Base-by-base conservation (phyloP, 2,797 vertebrate genomes). In the Labeo calbasu region DNA sequence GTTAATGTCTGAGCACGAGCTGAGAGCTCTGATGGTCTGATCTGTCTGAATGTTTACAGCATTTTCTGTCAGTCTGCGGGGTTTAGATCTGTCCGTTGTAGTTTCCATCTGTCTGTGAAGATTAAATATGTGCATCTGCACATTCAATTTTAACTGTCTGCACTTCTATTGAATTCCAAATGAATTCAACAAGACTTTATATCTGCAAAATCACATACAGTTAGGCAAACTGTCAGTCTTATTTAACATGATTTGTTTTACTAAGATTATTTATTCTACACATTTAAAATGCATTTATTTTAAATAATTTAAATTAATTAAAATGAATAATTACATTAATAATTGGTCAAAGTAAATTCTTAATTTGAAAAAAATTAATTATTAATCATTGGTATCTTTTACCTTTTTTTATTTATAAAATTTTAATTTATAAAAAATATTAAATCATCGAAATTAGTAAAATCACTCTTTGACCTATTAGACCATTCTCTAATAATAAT, bases 11-110 rank as follows among this genome's bases (percentile, higher is more conserved):
- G 25, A 73, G 28, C 28, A 0, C 1, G 70, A 73, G 70, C 48
- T 12, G 71, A 63, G 63, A 73, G 81, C 57, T 63, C 25, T 50
- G 46, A 72, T 50, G 23, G 46, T 50, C 17, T 50, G 55, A 25
- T 15, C n/a, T 51, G 15, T 72, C 70, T 73, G 70, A 73, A 73
- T 51, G 70, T 51, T 73, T 73, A 51, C 50, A 32, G 17, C 70
- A 21, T 28, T 40, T n/a, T 8, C 51, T 57, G 12, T n/a, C 32
- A 36, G 71, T 36, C 71, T 55, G 40, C 2, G 2, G 40, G 21
- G n/a, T 48, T 71, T 28, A 72, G 5, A 72, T 28, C 70, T 72
- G 48, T 28, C 70, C 48, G 43, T 25, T 71, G n/a, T 46, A 10
- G n/a, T 25, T 71, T 50, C 25, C 13, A 1, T 70, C n/a, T 15